Conservation (phyloP, 2,113 vertebrate genomes). For the Embiotoca jacksoni region DNA sequence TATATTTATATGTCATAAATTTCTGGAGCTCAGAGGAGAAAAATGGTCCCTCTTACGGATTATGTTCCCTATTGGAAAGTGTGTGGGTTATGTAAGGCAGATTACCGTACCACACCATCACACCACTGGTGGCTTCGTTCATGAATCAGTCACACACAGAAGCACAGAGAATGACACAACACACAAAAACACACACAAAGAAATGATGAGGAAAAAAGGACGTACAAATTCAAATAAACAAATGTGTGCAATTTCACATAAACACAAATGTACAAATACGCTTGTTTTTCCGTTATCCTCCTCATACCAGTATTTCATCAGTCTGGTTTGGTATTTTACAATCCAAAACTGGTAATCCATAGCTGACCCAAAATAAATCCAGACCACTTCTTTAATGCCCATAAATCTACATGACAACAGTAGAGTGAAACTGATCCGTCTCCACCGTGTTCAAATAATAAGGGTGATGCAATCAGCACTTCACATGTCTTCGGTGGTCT, state of each 20-base stretch:
- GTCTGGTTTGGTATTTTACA: background rate
- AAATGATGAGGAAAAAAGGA: background rate
- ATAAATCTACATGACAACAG: background rate
- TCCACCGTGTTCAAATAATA: background rate
- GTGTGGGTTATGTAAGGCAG: slow-evolving; percentile 71
- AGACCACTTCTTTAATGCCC: background rate
- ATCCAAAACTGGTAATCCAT: slow-evolving; percentile 7
- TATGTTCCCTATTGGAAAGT: slow-evolving; percentile 49
- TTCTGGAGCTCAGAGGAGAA: slow-evolving; percentile 15
- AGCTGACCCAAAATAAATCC: slow-evolving; percentile 1
- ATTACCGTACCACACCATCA: slow-evolving; percentile 54
- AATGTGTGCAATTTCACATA: background rate
- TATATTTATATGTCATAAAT: slow-evolving; percentile 6
- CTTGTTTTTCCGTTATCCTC: background rate
- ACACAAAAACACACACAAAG: background rate
- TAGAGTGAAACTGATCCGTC: background rate
- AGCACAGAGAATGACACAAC: background rate
- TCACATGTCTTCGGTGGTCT: background rate
- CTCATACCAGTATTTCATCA: background rate
- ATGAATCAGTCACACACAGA: slow-evolving; percentile 43
- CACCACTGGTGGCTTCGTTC: slow-evolving; percentile 40
- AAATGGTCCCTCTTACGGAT: slow-evolving; percentile 47
- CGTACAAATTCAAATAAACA: background rate
- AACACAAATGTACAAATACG: background rate
- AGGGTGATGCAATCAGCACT: background rate